phyloP scores from a whole-genome alignment of 2,888 invertebrate genomes.

The Stomorhina lunata region DNA sequence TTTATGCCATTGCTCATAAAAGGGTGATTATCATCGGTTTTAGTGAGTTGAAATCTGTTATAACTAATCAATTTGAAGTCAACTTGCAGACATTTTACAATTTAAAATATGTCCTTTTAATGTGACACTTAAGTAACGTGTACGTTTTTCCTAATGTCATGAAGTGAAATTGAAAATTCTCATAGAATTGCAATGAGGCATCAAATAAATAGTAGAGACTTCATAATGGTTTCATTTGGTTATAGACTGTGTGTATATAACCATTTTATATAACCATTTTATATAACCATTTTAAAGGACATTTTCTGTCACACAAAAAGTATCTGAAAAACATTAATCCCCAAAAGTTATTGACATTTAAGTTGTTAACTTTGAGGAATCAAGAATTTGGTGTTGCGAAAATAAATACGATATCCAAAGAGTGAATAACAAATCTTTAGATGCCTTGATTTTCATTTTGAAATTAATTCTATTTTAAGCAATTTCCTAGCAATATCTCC shows the following conservation, averaged over 20 bases:
- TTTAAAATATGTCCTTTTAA: conserved; percentile 31
- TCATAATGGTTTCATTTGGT: neutral
- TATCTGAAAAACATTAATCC: too few relatives aligned
- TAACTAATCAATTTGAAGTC: conserved; percentile 47
- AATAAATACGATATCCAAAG: too few relatives aligned
- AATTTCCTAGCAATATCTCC: too few relatives aligned
- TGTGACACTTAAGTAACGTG: conserved; percentile 29
- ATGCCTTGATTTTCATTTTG: too few relatives aligned
- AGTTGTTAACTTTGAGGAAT: too few relatives aligned
- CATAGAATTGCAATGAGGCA: neutral
- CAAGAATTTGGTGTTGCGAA: too few relatives aligned
- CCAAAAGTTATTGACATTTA: too few relatives aligned
- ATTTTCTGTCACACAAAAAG: too few relatives aligned
- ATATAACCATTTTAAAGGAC: too few relatives aligned
- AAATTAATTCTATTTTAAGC: too few relatives aligned
- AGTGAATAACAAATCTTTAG: too few relatives aligned
- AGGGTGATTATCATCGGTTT: conserved; percentile 14
- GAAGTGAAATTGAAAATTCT: neutral
- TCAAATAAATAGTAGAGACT: neutral
- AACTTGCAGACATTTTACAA: conserved; percentile 31
- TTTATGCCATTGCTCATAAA: neutral
- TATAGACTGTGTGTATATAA: neutral
- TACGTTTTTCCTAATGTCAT: conserved; percentile 9
- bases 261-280: too few relatives aligned
- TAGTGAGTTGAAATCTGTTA: conserved; percentile 29